Evolutionary conservation across 2,797 vertebrate species (phyloP), one percentile per base, ranked within the genome.

Genomic region (Mionectes olivaceus): DNA sequence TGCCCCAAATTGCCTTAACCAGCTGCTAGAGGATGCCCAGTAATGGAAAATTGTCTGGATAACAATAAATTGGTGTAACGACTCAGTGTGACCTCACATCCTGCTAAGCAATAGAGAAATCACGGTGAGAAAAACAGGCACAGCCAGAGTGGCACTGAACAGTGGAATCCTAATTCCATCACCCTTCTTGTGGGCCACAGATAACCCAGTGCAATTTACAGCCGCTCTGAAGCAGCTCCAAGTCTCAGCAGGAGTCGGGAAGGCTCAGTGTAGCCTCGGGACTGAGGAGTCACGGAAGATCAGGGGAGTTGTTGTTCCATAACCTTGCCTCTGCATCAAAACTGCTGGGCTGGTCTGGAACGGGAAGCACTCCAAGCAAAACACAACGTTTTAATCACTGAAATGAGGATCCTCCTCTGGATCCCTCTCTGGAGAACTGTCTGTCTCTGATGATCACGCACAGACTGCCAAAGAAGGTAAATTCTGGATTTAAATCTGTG

Each of bases 201-300:
- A 84, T 93, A 94, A 96, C 87, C 75, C 68, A 37, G 44, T 14
- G 75, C 60, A 84, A 92, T 86, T 92, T 89, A 4, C 75, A 83
- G 84, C 53, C 8, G 57, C 91, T 94, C 87, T 92, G 94, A 87
- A 94, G 91, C 4, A 1, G 83, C 87, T 96, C 90, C 90, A 94
- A 90, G 39, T 92, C 95, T 89, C 94, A 81, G 89, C 73, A 88
- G 94, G 92, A 85, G 89, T 30, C n/a, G 7, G 74, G 69, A 35
- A 85, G 59, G 84, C 79, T 95, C 80, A 33, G 68, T 13, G 37
- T 30, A 41, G 75, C 87, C 64, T 79, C 3, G 8, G 86, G 84
- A 84, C 76, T 6, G 27, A 65, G 83, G 11, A 67, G 56, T 49
- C 7, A 0, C 44, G 43, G 17, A 84, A 74, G 75, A 89, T 78